These are phyloP conservation scores for Pipistrellus pipistrellus DNA, from an alignment of 2,797 vertebrate genomes.

Conservation along the genomic window DNA sequence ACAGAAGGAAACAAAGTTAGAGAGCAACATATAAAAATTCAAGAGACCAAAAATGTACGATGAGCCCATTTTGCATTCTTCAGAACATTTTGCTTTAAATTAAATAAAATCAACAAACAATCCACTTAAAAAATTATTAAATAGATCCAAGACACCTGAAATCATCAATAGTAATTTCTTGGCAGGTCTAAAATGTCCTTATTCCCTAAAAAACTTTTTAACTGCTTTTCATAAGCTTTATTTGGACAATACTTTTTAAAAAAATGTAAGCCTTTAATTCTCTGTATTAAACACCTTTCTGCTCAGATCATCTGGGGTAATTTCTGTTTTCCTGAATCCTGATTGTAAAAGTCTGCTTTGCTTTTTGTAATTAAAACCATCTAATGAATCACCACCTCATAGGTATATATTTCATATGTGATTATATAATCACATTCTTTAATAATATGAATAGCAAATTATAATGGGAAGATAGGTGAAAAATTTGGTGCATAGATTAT, in stretches of 20 bases:
- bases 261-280: background rate
- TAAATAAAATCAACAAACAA: background rate
- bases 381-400: background rate
- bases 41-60: background rate
- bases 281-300: background rate
- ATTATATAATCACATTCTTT: background rate
- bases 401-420: background rate
- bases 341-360: background rate
- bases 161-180: slow-evolving; percentile 21
- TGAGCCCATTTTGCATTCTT: background rate
- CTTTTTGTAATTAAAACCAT: background rate
- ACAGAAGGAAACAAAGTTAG: background rate
- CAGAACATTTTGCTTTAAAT: background rate
- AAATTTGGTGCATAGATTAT: background rate
- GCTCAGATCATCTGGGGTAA: background rate
- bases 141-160: background rate
- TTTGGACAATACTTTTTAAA: background rate
- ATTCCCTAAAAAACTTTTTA: background rate
- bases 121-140: background rate
- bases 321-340: background rate
- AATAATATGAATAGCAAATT: background rate
- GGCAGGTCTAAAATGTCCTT: background rate
- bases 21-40: background rate
- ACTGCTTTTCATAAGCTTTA: background rate
- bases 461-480: background rate